phyloP scores from a whole-genome alignment of 2,888 invertebrate genomes.

The Pegoplata infirma region DNA sequence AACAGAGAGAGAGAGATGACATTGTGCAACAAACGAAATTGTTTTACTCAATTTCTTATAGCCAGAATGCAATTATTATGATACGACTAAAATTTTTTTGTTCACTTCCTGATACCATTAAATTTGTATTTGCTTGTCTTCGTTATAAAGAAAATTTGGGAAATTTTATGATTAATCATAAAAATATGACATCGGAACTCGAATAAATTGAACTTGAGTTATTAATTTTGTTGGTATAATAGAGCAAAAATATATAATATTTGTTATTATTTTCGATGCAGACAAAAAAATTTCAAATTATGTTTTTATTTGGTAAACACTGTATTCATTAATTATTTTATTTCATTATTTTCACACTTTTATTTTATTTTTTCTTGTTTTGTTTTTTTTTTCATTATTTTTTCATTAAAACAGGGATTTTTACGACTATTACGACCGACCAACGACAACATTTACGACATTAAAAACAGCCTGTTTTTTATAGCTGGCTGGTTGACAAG shows the following conservation, averaged over 20 bases:
- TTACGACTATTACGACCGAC: slow-evolving; percentile 23
- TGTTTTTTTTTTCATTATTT: not conserved
- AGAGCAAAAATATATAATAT: not conserved
- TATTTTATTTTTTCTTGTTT: slow-evolving; percentile 12
- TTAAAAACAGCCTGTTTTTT: slow-evolving; percentile 39
- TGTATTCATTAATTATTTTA: not conserved
- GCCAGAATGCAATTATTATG: slow-evolving; percentile 21
- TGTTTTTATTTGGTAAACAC: not conserved
- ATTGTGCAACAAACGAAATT: slow-evolving; percentile 30
- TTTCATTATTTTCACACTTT: not conserved
- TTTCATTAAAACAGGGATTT: slow-evolving; percentile 19
- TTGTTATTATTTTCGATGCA: not conserved
- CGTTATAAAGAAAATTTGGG: slow-evolving; percentile 14
- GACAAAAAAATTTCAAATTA: slow-evolving; percentile 1
- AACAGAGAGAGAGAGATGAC: not conserved
- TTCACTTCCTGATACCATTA: slow-evolving; percentile 23
- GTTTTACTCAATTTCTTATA: slow-evolving; percentile 4
- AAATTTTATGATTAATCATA: slow-evolving; percentile 43
- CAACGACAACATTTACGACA: slow-evolving; percentile 37
- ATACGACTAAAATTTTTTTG: slow-evolving; percentile 12
- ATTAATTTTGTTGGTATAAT: not conserved
- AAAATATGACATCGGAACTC: not conserved
- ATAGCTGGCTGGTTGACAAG: slow-evolving; percentile 13
- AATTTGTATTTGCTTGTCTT: not conserved
- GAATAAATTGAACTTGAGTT: not conserved